These are phyloP conservation scores for Mastigias papua DNA, from an alignment of 30 jellyfish, hydroid and myxozoan species.

Conservation along the genomic window DNA sequence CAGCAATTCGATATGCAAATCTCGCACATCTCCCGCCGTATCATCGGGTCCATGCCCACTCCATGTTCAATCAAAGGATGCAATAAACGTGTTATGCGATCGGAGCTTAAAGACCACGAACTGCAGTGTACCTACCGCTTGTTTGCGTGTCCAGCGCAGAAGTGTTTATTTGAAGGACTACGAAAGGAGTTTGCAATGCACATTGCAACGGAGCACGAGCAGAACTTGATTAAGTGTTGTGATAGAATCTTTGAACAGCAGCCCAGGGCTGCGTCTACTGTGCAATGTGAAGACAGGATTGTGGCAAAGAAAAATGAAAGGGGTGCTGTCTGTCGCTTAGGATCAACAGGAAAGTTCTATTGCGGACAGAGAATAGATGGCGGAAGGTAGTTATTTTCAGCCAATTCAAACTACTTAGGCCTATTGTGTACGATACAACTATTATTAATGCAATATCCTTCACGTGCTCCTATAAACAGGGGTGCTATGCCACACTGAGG, in stretches of 20 bases:
- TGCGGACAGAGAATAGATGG: slow-evolving; percentile 67
- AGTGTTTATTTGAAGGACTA: slow-evolving; percentile 54
- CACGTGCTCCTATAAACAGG: no score
- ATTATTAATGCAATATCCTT: no score
- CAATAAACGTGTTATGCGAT: slow-evolving; percentile 44
- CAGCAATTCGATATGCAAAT: slow-evolving; percentile 16
- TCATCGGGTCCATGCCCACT: slow-evolving; percentile 66
- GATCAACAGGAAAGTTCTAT: slow-evolving; percentile 84
- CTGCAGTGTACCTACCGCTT: slow-evolving; percentile 50
- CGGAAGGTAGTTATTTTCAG: neutral
- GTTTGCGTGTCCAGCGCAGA: slow-evolving; percentile 56
- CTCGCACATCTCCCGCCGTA: slow-evolving; percentile 68
- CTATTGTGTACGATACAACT: no score
- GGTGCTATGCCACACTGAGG: no score
- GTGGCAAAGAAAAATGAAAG: slow-evolving; percentile 19
- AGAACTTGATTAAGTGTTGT: slow-evolving; percentile 29
- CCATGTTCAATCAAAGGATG: slow-evolving; percentile 72
- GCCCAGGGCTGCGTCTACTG: slow-evolving; percentile 4
- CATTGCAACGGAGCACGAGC: slow-evolving; percentile 48
- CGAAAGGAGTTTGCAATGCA: slow-evolving; percentile 60
- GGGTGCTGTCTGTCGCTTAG: slow-evolving; percentile 79
- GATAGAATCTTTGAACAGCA: neutral
- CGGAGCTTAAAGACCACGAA: slow-evolving; percentile 72
- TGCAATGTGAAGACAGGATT: slow-evolving; percentile 16
- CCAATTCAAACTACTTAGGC: no score